Percentiles rank a stretch among this genome's conserved stretches.
Conservation (phyloP, 2,888 invertebrate genomes). For the Glaucopsyche alexis region DNA sequence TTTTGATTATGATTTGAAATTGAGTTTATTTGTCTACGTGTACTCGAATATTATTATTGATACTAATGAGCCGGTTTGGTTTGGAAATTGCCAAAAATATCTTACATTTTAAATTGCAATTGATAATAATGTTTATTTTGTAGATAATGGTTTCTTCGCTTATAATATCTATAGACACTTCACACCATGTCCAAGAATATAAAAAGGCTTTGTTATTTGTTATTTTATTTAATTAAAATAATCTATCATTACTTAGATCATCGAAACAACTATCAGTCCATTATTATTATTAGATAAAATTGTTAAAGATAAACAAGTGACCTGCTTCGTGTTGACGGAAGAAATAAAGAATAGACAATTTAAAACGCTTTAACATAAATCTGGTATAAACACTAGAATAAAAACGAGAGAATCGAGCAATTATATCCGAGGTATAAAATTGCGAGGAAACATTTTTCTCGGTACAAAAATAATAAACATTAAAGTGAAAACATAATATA, state of each 20-base stretch:
- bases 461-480: not conserved
- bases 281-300: not conserved
- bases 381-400: not conserved
- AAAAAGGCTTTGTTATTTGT: too few species aligned
- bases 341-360: not conserved
- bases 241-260: not conserved
- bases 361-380: not conserved
- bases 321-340: not conserved
- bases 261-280: not conserved
- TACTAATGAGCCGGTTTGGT: slow-evolving; percentile 31
- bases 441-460: slow-evolving; percentile 6
- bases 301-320: not conserved
- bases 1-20: not conserved
- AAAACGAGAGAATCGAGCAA: not conserved
- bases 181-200: too few species aligned
- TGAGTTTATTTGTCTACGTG: slow-evolving; percentile 17
- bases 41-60: slow-evolving; percentile 2
- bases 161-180: too few species aligned
- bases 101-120: not conserved
- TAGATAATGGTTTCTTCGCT: not conserved
- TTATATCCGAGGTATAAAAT: slow-evolving; percentile 4
- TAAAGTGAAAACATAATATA: slow-evolving; percentile 62
- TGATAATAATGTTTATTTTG: not conserved
- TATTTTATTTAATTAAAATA: not conserved
- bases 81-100: slow-evolving; percentile 23